phyloP scores from a whole-genome alignment of 2,797 vertebrate species.

The Falco columbarius region DNA sequence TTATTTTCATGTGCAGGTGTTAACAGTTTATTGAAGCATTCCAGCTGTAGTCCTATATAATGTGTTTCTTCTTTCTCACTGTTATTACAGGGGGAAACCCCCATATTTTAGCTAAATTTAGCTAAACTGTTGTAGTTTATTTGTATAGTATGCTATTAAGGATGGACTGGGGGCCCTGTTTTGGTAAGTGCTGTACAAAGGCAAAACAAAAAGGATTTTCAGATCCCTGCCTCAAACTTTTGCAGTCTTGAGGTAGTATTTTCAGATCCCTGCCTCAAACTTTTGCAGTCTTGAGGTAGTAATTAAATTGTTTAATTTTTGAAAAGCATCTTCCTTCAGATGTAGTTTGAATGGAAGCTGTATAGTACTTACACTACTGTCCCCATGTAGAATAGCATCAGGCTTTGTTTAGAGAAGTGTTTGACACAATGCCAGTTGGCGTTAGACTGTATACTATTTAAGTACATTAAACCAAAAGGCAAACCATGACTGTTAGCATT shows the following conservation, averaged over 20 bases:
- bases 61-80: neutral
- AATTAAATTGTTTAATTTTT: neutral
- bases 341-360: neutral
- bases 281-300: neutral
- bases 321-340: neutral
- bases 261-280: neutral
- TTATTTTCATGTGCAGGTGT: neutral
- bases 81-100: neutral
- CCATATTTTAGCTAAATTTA: neutral
- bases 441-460: accelerated
- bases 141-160: neutral
- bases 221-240: neutral
- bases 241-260: neutral
- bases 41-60: neutral
- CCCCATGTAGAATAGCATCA: neutral
- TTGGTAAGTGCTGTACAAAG: neutral
- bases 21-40: neutral
- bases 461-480: neutral
- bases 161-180: neutral
- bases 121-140: neutral
- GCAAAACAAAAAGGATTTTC: neutral
- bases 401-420: neutral
- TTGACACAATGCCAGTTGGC: neutral
- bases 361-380: neutral
- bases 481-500: neutral